Conservation (phyloP, 2,113 vertebrate genomes). For the Panurus biarmicus region DNA sequence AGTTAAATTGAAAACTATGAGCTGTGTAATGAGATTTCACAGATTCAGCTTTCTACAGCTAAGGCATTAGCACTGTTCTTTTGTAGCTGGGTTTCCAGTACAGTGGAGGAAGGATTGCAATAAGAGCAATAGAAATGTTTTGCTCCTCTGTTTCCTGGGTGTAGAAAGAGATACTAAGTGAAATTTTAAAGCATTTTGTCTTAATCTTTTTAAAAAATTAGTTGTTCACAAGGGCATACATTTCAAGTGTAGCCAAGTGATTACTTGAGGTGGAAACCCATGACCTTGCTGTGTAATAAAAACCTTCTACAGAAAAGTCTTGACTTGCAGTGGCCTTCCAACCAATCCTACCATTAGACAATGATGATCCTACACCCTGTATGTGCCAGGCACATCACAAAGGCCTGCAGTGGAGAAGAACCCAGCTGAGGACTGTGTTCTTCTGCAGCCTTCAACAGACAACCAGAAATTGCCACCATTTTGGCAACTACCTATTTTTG, state of each 20-base stretch:
- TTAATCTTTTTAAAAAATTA: neutral
- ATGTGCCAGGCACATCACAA: fast-evolving
- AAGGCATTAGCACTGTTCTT: neutral
- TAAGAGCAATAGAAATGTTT: neutral
- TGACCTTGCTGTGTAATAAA: neutral
- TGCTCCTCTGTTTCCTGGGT: neutral
- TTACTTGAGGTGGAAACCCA: neutral
- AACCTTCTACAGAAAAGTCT: neutral
- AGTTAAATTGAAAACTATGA: neutral
- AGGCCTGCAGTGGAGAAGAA: neutral
- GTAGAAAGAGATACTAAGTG: neutral
- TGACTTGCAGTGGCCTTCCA: neutral
- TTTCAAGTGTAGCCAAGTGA: neutral
- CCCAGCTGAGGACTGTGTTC: neutral
- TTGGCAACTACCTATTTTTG: neutral
- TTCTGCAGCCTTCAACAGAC: neutral
- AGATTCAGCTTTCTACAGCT: neutral
- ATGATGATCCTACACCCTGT: fast-evolving
- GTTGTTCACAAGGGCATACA: neutral
- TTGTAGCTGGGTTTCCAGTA: neutral
- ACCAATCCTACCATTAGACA: neutral
- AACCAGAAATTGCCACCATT: neutral
- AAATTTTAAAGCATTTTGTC: neutral
- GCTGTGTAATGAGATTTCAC: neutral
- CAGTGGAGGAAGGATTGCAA: neutral